Evolutionary conservation across 2,888 invertebrate genomes (phyloP).

Genomic region (Synergus umbraculus): DNA sequence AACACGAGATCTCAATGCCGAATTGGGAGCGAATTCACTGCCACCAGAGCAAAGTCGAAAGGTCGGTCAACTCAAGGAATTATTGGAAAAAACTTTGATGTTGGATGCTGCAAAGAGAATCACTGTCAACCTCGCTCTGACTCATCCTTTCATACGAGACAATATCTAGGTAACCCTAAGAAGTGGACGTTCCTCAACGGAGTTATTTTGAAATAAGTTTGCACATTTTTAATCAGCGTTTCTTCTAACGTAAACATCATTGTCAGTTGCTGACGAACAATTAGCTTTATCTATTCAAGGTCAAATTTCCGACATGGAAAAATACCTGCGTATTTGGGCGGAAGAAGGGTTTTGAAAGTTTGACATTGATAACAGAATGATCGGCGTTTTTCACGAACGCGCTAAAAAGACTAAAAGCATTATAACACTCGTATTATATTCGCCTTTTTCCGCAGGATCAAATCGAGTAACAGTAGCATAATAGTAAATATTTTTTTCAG

Average conservation of each 20-base stretch:
- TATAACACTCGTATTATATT: conserved; percentile 37
- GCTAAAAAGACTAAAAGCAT: not conserved
- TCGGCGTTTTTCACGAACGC: not conserved
- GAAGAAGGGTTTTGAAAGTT: not conserved
- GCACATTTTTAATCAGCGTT: conserved; percentile 26
- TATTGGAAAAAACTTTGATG: conserved; percentile 94
- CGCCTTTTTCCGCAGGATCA: conserved; percentile 63
- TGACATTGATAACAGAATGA: not conserved
- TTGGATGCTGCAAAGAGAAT: conserved; percentile 95
- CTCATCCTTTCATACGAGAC: conserved; percentile 97
- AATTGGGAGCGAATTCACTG: conserved; percentile 91
- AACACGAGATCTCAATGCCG: conserved; percentile 90
- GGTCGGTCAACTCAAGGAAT: conserved; percentile 93
- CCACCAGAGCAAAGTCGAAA: conserved; percentile 94
- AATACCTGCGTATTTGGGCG: conserved; percentile 28
- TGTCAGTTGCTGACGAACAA: conserved; percentile 18
- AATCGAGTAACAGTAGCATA: conserved; percentile 57
- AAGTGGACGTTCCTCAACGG: conserved; percentile 11
- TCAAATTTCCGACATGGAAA: not conserved
- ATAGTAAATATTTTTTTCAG: conserved; percentile 48
- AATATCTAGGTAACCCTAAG: conserved; percentile 83
- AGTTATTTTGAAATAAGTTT: conserved; percentile 25
- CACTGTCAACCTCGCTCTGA: conserved; percentile 95
- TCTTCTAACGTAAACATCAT: conserved; percentile 19
- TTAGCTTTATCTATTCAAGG: conserved; percentile 18